Conservation (phyloP, 2,888 invertebrate genomes). For the Pachycephus smyrnensis region DNA sequence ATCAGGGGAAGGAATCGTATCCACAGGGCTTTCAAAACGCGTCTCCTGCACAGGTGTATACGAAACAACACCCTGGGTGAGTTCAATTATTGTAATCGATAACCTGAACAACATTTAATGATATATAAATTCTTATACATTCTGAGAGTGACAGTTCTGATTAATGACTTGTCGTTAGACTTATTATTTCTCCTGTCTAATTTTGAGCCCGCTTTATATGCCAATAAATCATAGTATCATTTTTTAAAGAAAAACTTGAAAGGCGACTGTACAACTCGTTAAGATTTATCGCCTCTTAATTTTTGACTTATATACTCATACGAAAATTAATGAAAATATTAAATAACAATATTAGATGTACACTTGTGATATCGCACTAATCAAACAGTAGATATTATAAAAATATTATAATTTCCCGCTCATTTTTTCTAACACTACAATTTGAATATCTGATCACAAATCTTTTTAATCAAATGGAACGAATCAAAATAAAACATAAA, state of each 20-base stretch:
- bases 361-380: too few species aligned
- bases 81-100: constrained; percentile 20
- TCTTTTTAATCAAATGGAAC: too few species aligned
- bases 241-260: background rate
- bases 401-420: too few species aligned
- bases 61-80: constrained; percentile 59
- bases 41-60: constrained; percentile 42
- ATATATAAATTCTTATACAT: background rate
- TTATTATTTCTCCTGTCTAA: background rate
- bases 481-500: background rate
- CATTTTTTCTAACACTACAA: too few species aligned
- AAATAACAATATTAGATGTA: too few species aligned
- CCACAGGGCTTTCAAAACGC: constrained; percentile 36
- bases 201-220: background rate
- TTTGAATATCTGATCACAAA: too few species aligned
- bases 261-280: background rate
- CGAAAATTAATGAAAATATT: background rate
- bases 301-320: background rate
- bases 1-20: constrained; percentile 26
- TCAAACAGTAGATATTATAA: too few species aligned
- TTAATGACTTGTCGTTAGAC: background rate
- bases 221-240: background rate
- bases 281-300: background rate
- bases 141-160: background rate
- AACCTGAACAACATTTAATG: background rate